Base-by-base conservation (phyloP, 2,888 invertebrate species). In the Carpatolechia fugitivella region DNA sequence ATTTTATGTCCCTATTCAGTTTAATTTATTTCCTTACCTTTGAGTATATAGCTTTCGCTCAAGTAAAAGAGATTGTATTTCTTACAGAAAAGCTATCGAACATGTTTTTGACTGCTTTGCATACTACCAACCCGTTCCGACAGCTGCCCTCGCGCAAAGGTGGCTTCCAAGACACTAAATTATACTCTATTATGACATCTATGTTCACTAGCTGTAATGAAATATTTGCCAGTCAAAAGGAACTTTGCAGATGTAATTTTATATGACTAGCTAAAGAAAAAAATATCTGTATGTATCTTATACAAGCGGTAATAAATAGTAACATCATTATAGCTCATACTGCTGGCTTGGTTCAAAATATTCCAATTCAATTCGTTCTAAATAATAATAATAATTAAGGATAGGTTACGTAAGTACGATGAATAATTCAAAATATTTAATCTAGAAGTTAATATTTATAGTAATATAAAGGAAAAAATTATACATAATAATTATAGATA, bases 101-200 rank as follows among this genome's bases (percentile, higher is more conserved):
- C 6, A 29, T 44, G 56, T 83, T 85, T 63, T 56, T 88, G 66
- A 75, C 86, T 8, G 76, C 84, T 48, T 77, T 89, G 66, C 84
- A 83, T 68, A 88, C 88, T 2, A 84, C 77, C 52, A 82, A 86
- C 62, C 87, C 89, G 35, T 89, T 88, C 72, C 86, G 79, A 81
- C 35, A 61, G 48, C 49, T 72, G 44, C 78, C 81, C 47, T 47
- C 76, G 69, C 79, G 80, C 65, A 87, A 80, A 88, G 88, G 88
- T 88, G 20, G 48, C 31, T 47, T 44, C 51, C 56, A 29, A 49
- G 49, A 49, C 18, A 49, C 33, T 52, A 10, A 52, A 44, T 44
- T 52, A 41, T 20, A 31, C 33, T 16, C 18, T 44, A 3, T 49
- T n/a, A 18, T 46, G 4, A 46, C 24, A 24, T 46, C 46, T 46